Conservation (phyloP, 1,140 invertebrate species). For the Goniozus legneri region DNA sequence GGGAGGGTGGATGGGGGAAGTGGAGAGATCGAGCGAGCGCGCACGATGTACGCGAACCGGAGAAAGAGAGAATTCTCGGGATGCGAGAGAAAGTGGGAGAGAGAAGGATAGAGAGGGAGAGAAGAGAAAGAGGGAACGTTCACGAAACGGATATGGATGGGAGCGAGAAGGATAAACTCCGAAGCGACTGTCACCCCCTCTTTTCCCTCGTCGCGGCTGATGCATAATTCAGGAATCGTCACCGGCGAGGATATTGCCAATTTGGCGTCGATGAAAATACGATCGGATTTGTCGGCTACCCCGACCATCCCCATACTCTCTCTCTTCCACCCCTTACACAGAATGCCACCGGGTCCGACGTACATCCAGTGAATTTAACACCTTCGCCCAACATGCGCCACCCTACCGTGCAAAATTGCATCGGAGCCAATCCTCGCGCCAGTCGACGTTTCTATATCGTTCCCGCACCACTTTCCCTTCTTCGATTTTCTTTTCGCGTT, state of each 20-base stretch:
- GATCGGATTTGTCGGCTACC: conserved; percentile 52
- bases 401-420: conserved; percentile 30
- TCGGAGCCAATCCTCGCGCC: conserved; percentile 26
- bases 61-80: conserved; percentile 5
- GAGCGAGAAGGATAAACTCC: conserved; percentile 54
- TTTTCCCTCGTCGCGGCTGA: no score
- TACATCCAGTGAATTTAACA: conserved; percentile 50
- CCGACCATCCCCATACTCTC: conserved; percentile 15
- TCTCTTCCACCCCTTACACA: conserved; percentile 17
- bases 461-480: not conserved
- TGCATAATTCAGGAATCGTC: conserved; percentile 58
- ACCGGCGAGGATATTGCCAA: conserved; percentile 57
- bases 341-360: conserved; percentile 34
- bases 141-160: conserved; percentile 37
- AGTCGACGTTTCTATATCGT: conserved; percentile 12
- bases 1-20: conserved; percentile 30
- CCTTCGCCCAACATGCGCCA: conserved; percentile 35
- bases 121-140: conserved; percentile 22
- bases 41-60: not conserved
- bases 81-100: not conserved
- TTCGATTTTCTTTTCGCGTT: not conserved
- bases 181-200: conserved; percentile 54
- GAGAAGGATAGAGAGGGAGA: conserved; percentile 14
- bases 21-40: conserved; percentile 8
- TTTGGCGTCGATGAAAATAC: conserved; percentile 57